Base-by-base conservation (phyloP, 2,888 invertebrate genomes). In the Melinaea marsaeus region DNA sequence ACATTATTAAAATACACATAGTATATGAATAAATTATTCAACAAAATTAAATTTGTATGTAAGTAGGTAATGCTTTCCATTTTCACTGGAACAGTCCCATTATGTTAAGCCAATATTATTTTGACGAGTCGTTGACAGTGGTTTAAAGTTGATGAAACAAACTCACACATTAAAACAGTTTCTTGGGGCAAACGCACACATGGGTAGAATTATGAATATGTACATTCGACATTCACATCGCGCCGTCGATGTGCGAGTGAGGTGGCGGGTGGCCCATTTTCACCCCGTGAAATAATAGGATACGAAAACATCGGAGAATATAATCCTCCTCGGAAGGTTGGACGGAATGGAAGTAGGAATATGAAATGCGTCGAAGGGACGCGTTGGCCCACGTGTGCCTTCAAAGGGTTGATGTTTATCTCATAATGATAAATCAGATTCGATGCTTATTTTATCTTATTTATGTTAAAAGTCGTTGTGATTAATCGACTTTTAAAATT, bases 281-380 rank as follows among this genome's bases (percentile, higher is more conserved):
- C 90, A 88, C 90, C 89, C 90, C 79, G 88, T 84, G 87, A 89
- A 89, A 90, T 90, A 90, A 90, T 90, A 88, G 89, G 90, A 90
- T 90, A 88, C 83, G 88, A 90, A 90, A 90, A 90, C 89, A 90
- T 90, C 84, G 88, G 81, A 89, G 86, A 89, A 88, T 86, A 90
- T 90, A 90, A 90, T 90, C 90, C 90, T 86, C 81, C 81, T 84
- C 84, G 83, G 85, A 84, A 90, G 88, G 86, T 88, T 85, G 88
- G 83, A 84, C 83, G 84, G 85, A 88, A 88, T 87, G 84, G 85
- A 83, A 88, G 85, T 85, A 84, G 79, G 87, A 90, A 90, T 89
- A 90, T 87, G 90, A 88, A 90, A 88, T 89, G 85, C 83, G 84
- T 76, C 80, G 80, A 84, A 86, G 88, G 90, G 88, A 85, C 81